Base-by-base conservation (phyloP, 2,888 invertebrate genomes). In the Andrena trimmerana region DNA sequence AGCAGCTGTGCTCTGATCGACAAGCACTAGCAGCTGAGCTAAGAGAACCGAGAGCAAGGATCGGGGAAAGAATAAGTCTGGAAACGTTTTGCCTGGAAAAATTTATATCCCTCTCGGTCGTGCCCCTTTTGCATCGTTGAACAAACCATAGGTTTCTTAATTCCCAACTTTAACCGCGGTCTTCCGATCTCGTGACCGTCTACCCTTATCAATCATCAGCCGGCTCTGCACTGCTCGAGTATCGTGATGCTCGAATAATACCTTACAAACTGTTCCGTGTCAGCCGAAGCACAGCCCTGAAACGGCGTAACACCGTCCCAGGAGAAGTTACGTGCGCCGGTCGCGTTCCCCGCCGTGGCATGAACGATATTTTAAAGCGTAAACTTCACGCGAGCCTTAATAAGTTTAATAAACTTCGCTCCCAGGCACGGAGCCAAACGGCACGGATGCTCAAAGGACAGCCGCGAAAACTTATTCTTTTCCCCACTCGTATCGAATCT, bases 191-290 rank as follows among this genome's bases (percentile, higher is more conserved):
- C 33, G 10, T 68, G 59, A 48, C 31, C 48, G 20, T 24, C 29
- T 29, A 48, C 50, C 31, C 27, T 62, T 68, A 75, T 69, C 75
- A 52, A 75, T 42, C 68, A 75, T 13, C 36, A 27, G 50, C 6
- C 16, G 13, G 31, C 31, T 42, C 24, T 52, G 36, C 16, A 63
- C 0, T 20, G 20, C 36, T 31, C 63, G 36, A 33, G n/a, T 42
- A 68, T 69, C 75, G 60, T 13, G 68, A 62, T 62, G 50, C 13
- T 20, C 50, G 27, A 75, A 75, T 75, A 68, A 75, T 29, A 69
- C 62, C 52, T 52, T 69, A 52, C 48, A 50, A 31, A 65, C 48
- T 57, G 59, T 33, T 65, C 54, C 63, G 63, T 70, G 63, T 70
- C 65, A 60, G 52, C 60, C 59, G n/a, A 52, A 68, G 60, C 50